Evolutionary conservation across 2,113 vertebrate species (phyloP).

Genomic region (Triplophysa tibetana): DNA sequence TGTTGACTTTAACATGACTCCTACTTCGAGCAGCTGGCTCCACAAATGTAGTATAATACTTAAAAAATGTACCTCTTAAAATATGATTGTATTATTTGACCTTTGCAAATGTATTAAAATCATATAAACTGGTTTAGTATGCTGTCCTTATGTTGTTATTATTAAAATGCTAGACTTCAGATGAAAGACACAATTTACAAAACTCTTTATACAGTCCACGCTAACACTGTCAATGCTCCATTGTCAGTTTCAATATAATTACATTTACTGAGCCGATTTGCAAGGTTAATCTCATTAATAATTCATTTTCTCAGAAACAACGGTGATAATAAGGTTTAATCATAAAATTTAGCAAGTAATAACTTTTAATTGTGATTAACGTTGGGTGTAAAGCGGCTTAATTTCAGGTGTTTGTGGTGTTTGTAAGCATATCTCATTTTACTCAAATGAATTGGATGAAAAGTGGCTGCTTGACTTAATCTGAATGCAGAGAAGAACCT

Average conservation of each 20-base stretch:
- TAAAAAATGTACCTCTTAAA: too few relatives aligned
- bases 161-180: too few relatives aligned
- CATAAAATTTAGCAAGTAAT: neutral
- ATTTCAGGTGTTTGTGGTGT: neutral
- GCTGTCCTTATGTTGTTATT: too few relatives aligned
- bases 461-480: neutral
- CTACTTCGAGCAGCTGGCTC: too few relatives aligned
- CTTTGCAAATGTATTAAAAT: too few relatives aligned
- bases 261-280: conserved; percentile 18
- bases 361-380: conserved; percentile 1
- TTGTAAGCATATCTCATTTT: neutral
- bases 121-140: too few relatives aligned
- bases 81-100: neutral
- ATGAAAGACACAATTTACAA: conserved; percentile 23
- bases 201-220: neutral
- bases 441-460: neutral
- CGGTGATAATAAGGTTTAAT: conserved; percentile 26
- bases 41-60: too few relatives aligned
- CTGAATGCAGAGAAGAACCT: neutral
- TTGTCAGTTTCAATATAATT: neutral
- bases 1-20: too few relatives aligned
- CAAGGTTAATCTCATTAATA: conserved; percentile 32
- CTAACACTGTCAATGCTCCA: neutral
- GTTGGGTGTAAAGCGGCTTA: neutral
- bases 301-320: conserved; percentile 25